Evolutionary conservation across 1,140 invertebrate species (phyloP).

Genomic region (Neoseiulus cucumeris): DNA sequence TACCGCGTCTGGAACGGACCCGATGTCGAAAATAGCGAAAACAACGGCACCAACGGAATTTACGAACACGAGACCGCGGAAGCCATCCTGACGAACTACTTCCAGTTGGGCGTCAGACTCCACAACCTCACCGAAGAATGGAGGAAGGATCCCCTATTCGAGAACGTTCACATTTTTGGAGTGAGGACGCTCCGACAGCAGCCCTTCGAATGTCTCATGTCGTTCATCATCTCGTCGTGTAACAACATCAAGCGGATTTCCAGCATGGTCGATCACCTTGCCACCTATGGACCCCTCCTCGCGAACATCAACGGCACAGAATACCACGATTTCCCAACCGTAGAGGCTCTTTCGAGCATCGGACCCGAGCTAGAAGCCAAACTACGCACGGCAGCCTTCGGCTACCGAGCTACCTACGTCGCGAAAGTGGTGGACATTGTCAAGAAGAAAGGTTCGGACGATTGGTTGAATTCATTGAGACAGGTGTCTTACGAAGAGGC

Average conservation of each 20-base stretch:
- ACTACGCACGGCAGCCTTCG: conserved; percentile 61
- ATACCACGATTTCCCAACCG: conserved; percentile 60
- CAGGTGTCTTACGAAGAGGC: conserved; percentile 48
- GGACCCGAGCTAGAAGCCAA: conserved; percentile 38
- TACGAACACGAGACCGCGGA: not conserved
- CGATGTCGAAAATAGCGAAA: conserved; percentile 10
- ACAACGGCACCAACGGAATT: not conserved
- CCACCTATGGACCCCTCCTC: conserved; percentile 56
- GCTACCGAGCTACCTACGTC: conserved; percentile 75
- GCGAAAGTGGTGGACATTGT: conserved; percentile 46
- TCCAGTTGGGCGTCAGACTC: conserved; percentile 38
- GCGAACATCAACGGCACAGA: conserved; percentile 38
- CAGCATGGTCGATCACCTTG: conserved; percentile 76
- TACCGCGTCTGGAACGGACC: conserved; percentile 11
- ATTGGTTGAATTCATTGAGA: conserved; percentile 49
- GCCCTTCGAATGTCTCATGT: conserved; percentile 75
- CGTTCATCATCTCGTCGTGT: conserved; percentile 92
- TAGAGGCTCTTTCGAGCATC: conserved; percentile 38
- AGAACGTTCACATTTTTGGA: conserved; percentile 46
- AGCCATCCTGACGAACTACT: conserved; percentile 28
- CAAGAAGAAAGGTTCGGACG: conserved; percentile 38
- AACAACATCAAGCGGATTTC: conserved; percentile 82
- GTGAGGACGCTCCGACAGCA: conserved; percentile 80
- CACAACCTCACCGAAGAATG: conserved; percentile 46
- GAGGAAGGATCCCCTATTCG: conserved; percentile 47